A percentile compares a stretch with the other conserved stretches of the same genome.
phyloP scores from a whole-genome alignment of 2,888 invertebrate genomes.

The Iphiclides podalirius region DNA sequence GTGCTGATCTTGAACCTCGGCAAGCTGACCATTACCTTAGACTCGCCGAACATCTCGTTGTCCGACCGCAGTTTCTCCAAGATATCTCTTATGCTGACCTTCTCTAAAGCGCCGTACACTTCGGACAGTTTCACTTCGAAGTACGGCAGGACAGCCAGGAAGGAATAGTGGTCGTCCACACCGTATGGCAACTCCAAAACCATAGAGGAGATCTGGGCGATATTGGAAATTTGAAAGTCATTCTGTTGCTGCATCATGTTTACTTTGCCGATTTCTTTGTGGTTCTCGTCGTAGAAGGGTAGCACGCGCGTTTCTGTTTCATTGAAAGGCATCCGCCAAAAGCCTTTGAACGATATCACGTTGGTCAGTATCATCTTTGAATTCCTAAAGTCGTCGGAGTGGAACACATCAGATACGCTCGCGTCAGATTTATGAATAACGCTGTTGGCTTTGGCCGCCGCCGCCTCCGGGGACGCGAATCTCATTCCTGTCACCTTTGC shows the following conservation, averaged over 20 bases:
- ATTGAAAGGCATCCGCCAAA: constrained; percentile 84
- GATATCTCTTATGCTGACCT: constrained; percentile 65
- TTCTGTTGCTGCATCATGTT: constrained; percentile 86
- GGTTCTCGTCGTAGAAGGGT: constrained; percentile 79
- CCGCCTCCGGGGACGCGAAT: constrained; percentile 46
- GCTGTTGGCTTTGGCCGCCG: constrained; percentile 48
- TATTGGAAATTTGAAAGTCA: constrained; percentile 75
- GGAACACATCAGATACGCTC: constrained; percentile 52
- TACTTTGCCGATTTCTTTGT: constrained; percentile 69
- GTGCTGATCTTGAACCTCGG: constrained; percentile 81
- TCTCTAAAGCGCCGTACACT: constrained; percentile 70
- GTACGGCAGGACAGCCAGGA: constrained; percentile 82
- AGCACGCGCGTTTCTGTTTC: constrained; percentile 68
- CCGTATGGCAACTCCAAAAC: constrained; percentile 85
- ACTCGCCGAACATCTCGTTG: constrained; percentile 66
- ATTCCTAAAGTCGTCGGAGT: constrained; percentile 70
- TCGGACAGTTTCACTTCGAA: constrained; percentile 63
- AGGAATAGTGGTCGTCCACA: constrained; percentile 68
- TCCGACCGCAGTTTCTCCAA: constrained; percentile 68
- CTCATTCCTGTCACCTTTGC: constrained; percentile 50
- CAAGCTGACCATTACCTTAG: constrained; percentile 80
- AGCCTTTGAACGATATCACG: constrained; percentile 84
- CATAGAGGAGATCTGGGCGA: constrained; percentile 75
- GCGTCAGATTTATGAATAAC: constrained; percentile 53
- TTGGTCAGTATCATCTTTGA: constrained; percentile 83